Base-by-base conservation (phyloP, 2,888 invertebrate species). In the Liodrosophila aerea region DNA sequence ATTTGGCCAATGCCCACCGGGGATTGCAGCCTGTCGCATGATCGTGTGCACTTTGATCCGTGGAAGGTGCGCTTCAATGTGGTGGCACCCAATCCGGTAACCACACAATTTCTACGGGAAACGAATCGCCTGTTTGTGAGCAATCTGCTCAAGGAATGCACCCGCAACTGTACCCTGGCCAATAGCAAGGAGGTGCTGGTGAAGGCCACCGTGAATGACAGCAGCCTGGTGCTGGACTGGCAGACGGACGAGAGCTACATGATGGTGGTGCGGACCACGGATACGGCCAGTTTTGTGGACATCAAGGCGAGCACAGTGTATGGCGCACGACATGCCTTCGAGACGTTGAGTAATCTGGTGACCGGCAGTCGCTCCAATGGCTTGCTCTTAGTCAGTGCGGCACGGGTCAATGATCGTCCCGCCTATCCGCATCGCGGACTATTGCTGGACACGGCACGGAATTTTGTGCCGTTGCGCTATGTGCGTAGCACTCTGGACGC, bases 401-500 rank as follows among this genome's bases (percentile, higher is more conserved):
- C 93, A 0, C 91, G 91, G 56, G 92, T 98, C 57, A 89, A 91
- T 1, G 98, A 98, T 89, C 92, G 92, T 56, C 98, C 98, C 0
- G 91, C 93, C 0, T 98, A 94, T 90, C 91, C 92, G 0, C 95
- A 98, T 87, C 92, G 99, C 68, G 98, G 98, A 1, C 87, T 98
- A 2, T 91, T 98, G 52, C 88, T 99, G 37, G 99, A 99, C 87
- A 95, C 97, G 0, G 94, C 97, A 0, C 92, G 98, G 60, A 97
- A 98, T 90, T 99, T 93, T 87, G 91, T 98, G 16, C 93, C 96
- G 0, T 89, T 96, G 65, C 89, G 88, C 9, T 92, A 92, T 40
- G 93, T 96, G 13, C 92, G 93, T 75, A 92, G 92, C 68, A 95
- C 94, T 41, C 91, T 89, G 16, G 95, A 97, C 76, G 97, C 93